Base-by-base conservation (phyloP, 2,797 vertebrate genomes). In the Toxotes lorentzi region DNA sequence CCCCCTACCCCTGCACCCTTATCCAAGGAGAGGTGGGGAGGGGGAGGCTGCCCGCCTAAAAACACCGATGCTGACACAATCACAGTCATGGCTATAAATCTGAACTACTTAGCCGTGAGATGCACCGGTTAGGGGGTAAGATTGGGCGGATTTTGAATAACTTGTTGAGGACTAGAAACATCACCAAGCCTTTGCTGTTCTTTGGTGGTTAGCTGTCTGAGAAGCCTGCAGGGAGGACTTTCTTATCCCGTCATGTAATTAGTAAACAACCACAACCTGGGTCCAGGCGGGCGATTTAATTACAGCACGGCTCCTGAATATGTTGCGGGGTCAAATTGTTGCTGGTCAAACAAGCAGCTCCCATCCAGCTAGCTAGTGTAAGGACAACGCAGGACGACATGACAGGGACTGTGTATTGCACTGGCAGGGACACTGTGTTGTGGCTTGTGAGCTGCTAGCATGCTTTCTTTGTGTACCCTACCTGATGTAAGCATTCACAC, bases 11-110 rank as follows among this genome's bases (percentile, higher is more conserved):
- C 19, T 57, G 35, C 75, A 72, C 65, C 84, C 83, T 81, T 62
- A 80, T 76, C 68, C 76, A 79, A 76, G 82, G 43, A 76, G 71
- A 72, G 45, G 70, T 71, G 17, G 48, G 61, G 23, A 4, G 72
- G 69, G 78, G 75, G 70, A 56, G 70, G 64, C 58, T 77, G 50
- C 76, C 85, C 67, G 77, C 90, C 83, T 79, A 90, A 91, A 90
- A 81, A 83, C 65, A 80, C 67, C 62, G 65, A 56, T 76, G 53
- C 68, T 64, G 66, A 87, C 40, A 80, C 71, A 84, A 85, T 74
- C 77, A 13, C 40, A 78, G 45, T 57, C 70, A 47, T 0, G 40
- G 77, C 68, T 27, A 66, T 79, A 83, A 88, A 89, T 88, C 76
- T 77, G 73, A 88, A 82, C 67, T 51, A 86, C 53, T 87, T 62